Evolutionary conservation across 2,797 vertebrate genomes (phyloP).

Genomic region (Phataginus tetradactyla): DNA sequence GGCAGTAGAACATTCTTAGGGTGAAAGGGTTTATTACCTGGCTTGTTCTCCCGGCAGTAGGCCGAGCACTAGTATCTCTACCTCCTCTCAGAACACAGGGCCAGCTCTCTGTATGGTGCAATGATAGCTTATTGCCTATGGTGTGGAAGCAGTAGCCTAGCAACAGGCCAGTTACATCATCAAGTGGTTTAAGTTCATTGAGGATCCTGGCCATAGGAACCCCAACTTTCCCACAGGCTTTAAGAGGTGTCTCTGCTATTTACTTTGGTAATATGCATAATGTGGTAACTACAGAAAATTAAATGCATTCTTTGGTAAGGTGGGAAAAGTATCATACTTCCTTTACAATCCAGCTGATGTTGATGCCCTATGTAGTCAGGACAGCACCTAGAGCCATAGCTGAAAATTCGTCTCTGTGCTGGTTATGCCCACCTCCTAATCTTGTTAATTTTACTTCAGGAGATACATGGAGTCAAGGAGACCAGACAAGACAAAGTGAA

Average conservation of each 20-base stretch:
- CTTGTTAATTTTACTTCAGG: not conserved
- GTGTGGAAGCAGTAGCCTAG: no score
- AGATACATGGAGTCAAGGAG: not conserved
- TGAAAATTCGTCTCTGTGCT: not conserved
- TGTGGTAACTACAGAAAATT: not conserved
- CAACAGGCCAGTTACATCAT: no score
- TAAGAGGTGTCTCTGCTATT: not conserved
- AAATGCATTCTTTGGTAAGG: not conserved
- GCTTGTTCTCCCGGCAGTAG: no score
- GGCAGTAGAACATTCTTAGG: no score
- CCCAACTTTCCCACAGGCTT: not conserved
- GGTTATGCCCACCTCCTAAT: not conserved
- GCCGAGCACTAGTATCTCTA: no score
- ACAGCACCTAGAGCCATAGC: not conserved
- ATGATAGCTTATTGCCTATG: no score
- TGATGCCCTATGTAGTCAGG: not conserved
- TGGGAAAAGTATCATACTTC: not conserved
- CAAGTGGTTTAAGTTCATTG: no score
- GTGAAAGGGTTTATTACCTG: no score
- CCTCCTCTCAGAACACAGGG: no score
- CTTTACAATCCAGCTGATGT: not conserved
- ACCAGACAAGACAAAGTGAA: not conserved
- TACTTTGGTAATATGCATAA: not conserved
- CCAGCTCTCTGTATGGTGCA: no score
- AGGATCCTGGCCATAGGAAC: no score